Percentiles rank a stretch among this genome's conserved stretches.
These are phyloP conservation scores for Pachydiplax longipennis DNA, from an alignment of 2,888 invertebrate genomes.

Conservation along the genomic window DNA sequence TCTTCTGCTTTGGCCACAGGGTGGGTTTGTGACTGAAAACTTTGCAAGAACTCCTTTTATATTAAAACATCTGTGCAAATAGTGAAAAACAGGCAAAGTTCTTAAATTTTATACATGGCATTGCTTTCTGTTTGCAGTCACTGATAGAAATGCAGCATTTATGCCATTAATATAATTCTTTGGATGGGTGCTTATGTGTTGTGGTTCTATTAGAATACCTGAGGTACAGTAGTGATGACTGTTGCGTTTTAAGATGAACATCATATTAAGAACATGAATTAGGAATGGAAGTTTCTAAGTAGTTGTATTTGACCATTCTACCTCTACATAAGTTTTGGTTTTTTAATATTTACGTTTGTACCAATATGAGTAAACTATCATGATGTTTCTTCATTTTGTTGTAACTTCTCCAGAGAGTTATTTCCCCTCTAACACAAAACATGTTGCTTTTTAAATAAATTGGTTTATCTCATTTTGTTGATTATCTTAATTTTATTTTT, in stretches of 20 bases:
- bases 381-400: background rate
- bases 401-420: background rate
- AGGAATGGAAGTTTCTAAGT: background rate
- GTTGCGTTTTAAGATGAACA: background rate
- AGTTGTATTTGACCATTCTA: background rate
- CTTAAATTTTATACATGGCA: background rate
- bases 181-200: slow-evolving; percentile 1
- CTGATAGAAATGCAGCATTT: background rate
- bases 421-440: background rate
- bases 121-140: background rate
- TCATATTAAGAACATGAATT: background rate
- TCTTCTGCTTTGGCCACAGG: background rate
- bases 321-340: background rate
- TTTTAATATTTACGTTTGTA: background rate
- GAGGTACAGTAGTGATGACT: background rate
- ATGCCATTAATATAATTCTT: background rate
- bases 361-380: background rate
- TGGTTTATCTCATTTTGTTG: background rate
- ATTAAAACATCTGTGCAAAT: background rate
- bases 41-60: background rate
- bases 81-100: background rate
- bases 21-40: background rate
- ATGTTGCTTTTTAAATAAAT: background rate
- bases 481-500: background rate
- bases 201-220: background rate